These are phyloP conservation scores for Margarornis squamiger DNA, from an alignment of 2,797 vertebrate genomes.

Conservation along the genomic window DNA sequence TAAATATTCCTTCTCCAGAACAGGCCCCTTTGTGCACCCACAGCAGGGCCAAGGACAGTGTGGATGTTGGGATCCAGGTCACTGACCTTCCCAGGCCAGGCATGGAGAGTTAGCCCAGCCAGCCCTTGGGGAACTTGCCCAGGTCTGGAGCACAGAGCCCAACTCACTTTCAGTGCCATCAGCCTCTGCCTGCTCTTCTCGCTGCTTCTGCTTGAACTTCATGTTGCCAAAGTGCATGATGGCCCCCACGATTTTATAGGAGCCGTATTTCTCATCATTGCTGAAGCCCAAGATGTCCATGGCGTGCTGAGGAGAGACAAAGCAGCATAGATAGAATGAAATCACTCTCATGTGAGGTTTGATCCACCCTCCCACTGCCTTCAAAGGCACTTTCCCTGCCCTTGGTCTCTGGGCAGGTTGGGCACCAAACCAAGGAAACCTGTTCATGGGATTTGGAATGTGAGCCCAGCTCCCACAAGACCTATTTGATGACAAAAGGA, in stretches of 20 bases:
- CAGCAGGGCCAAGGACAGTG: neutral
- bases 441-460: neutral
- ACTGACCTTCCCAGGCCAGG: neutral
- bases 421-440: neutral
- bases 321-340: neutral
- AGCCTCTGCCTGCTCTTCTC: constrained; percentile 91
- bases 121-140: neutral
- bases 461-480: neutral
- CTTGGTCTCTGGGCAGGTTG: neutral
- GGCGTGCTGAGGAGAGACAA: constrained; percentile 79
- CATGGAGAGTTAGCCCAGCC: neutral
- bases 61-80: neutral
- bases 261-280: constrained; percentile 87
- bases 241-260: constrained; percentile 92
- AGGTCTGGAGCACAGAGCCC: neutral
- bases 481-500: neutral
- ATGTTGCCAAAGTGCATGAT: constrained; percentile 97
- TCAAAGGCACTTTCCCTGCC: fast-evolving
- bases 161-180: constrained; percentile 92
- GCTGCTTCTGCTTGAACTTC: constrained; percentile 95
- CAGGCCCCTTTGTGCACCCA: neutral
- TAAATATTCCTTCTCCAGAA: neutral
- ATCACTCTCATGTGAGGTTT: neutral
- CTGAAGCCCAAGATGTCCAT: constrained; percentile 94
- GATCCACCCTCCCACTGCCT: neutral